Evolutionary conservation across 2,113 vertebrate species (phyloP).

Genomic region (Columbina picui): DNA sequence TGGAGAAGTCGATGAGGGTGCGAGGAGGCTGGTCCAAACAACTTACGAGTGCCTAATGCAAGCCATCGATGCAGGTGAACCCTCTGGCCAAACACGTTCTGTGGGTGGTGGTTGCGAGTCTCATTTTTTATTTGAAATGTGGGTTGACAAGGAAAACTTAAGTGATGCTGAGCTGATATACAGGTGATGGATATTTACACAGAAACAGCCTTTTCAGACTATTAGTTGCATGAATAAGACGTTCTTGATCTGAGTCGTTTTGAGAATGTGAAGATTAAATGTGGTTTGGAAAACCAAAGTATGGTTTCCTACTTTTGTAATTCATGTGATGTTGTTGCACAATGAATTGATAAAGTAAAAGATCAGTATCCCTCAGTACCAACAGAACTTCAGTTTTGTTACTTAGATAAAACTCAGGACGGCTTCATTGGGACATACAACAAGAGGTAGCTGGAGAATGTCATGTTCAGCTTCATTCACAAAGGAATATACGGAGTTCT

Average conservation of each 20-base stretch:
- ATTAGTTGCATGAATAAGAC: neutral
- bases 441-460: neutral
- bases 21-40: constrained; percentile 91
- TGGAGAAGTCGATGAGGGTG: constrained; percentile 93
- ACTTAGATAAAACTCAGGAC: neutral
- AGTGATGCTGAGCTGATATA: neutral
- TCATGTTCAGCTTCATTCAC: neutral
- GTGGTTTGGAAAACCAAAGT: neutral
- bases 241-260: neutral
- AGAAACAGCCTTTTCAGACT: neutral
- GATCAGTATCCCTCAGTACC: neutral
- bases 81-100: neutral
- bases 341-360: neutral
- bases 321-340: neutral
- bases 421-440: neutral
- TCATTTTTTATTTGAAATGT: neutral
- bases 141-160: neutral
- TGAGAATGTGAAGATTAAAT: neutral
- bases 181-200: neutral
- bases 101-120: neutral
- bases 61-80: constrained; percentile 92
- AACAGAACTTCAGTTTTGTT: neutral
- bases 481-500: neutral
- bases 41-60: constrained; percentile 99
- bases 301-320: neutral